Evolutionary conservation across 1,140 invertebrate species (phyloP), one percentile per base, ranked within the genome.

Genomic region (Diorhabda sublineata): DNA sequence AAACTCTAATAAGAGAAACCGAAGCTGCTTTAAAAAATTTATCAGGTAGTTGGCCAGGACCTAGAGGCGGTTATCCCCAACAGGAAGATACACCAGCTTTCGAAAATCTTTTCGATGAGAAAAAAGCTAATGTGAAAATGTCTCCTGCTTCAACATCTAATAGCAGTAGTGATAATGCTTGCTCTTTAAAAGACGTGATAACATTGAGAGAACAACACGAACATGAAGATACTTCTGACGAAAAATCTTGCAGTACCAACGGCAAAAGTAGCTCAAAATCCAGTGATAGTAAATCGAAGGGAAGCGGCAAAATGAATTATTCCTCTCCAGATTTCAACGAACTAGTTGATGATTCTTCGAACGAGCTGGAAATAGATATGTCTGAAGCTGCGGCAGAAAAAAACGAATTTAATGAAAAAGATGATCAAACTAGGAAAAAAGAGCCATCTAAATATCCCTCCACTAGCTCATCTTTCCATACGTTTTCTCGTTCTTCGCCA

Each of bases 91-190:
- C 88, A 62, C 91, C 91, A 2, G 87, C 87, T 47, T 94, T 94
- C 74, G 92, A 94, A 75, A 94, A 93, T 79, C 82, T 94, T 1
- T 94, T 94, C 74, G 91, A 92, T 73, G 92, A 94, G 75, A 94
- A 92, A 77, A 88, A 91, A 74, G 85, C 87, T 6, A 82, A 78
- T 57, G 79, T 83, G 0, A 90, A 90, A 79, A 84, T 89, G 78
- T 86, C 88, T 8, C 88, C 87, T 3, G 87, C 88, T 4, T 87
- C 87, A 3, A 84, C 85, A 26, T 84, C 85, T 2, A 87, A 84
- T 8, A 85, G 87, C 7, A 88, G 87, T 71, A 87, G 84, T 62
- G 86, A 88, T 26, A 83, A 84, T 4, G 80, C 83, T 3, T 84
- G 84, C 68, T 87, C 87, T 0, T 70, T 85, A 71, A 90, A 86